Conservation (phyloP, 2,113 vertebrate species). For the Actenoides lindsayi region DNA sequence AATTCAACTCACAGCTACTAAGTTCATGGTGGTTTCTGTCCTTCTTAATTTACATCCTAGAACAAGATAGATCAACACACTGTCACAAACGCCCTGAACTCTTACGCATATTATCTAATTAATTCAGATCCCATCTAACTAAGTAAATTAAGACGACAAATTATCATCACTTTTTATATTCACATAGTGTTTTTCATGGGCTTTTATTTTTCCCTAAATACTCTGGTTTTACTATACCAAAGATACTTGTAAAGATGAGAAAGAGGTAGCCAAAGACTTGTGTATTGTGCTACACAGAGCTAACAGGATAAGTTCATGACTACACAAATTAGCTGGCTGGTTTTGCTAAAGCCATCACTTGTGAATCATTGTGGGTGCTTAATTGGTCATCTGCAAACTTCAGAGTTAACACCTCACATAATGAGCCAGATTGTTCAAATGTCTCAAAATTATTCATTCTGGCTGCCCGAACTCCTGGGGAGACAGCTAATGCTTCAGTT, state of each 20-base stretch:
- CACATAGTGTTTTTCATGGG: neutral
- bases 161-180: neutral
- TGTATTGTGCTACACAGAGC: neutral
- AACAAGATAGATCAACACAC: neutral
- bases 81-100: neutral
- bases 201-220: neutral
- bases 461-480: neutral
- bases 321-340: slow-evolving; percentile 7
- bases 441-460: slow-evolving; percentile 13
- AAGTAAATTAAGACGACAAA: neutral
- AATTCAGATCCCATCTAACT: neutral
- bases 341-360: slow-evolving; percentile 9
- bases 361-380: slow-evolving; percentile 9
- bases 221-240: neutral
- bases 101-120: neutral
- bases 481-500: slow-evolving; percentile 26
- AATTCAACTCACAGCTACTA: neutral
- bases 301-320: neutral
- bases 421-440: slow-evolving; percentile 20
- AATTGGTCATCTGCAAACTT: slow-evolving; percentile 44
- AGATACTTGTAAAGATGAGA: neutral
- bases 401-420: slow-evolving; percentile 33
- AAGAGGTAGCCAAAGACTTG: neutral
- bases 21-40: neutral
- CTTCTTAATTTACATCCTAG: neutral